Base-by-base conservation (phyloP, 2,113 vertebrate species). In the Maccullochella peelii region DNA sequence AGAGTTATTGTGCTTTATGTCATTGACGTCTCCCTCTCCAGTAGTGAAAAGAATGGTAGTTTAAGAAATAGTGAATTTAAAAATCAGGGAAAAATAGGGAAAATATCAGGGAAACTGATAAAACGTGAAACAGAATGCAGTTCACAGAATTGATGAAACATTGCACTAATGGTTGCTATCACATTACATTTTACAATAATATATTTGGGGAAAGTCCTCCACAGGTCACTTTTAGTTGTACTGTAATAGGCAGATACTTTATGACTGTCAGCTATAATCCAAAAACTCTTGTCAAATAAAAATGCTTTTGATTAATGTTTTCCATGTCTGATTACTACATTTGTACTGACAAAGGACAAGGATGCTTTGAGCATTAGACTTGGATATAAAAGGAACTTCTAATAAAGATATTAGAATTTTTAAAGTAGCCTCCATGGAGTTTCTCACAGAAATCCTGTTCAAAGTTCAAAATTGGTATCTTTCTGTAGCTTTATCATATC, bases 261-360 rank as follows among this genome's bases (percentile, higher is more conserved):
- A 70, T 82, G 58, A 76, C 54, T 79, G 62, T 70, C 49, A 70
- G 38, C 38, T 78, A 57, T 73, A 79, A 87, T 59, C 69, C 67
- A 67, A 72, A 73, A 72, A 62, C 8, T 49, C 20, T 87, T 89
- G 73, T 79, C 63, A 74, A 92, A 92, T 94, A 90, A 93, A 93
- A 49, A 72, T 82, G 15, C 1, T 65, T 88, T 92, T 68, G 33
- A 89, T 54, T 74, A 33, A 86, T 69, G 23, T 59, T 69, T 50
- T 25, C 6, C 20, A 44, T 73, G 65, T 76, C 30, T 69, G 7
- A 44, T 76, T 23, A 54, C 40, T 86, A 11, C 20, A 69, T 84
- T 61, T 88, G 11, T 54, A 33, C n/a, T 61, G n/a, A 21, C 6
- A 23, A 54, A 42, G 38, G 25, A 25, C 2, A 73, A 77, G 3